Evolutionary conservation across 2,113 vertebrate species (phyloP).

Genomic region (Dendropsophus ebraccatus): DNA sequence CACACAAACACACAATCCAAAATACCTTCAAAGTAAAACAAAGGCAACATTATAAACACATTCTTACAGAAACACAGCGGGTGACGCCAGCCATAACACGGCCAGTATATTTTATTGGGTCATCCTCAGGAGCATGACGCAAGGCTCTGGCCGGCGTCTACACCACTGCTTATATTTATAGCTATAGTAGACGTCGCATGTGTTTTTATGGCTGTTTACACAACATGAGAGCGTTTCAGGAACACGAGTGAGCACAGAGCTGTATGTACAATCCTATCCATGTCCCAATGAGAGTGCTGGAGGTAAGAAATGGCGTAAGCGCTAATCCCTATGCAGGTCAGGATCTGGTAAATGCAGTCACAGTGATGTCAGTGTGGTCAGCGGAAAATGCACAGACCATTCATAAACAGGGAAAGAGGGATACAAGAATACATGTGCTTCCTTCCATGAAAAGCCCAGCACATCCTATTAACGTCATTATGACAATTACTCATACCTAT

Average conservation of each 20-base stretch:
- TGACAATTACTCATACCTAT: conserved; percentile 48
- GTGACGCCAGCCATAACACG: no score
- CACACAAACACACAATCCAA: no score
- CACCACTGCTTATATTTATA: no score
- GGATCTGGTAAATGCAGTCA: neutral
- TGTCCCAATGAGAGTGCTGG: neutral
- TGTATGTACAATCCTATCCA: neutral
- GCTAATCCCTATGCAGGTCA: neutral
- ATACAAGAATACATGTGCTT: conserved; percentile 30
- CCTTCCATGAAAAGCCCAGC: conserved; percentile 48
- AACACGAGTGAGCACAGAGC: neutral
- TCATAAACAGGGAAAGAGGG: conserved; percentile 8
- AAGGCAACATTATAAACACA: no score
- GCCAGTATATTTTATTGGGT: no score
- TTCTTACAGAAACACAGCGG: no score
- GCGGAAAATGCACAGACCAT: neutral
- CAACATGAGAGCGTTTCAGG: neutral
- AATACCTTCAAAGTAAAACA: no score
- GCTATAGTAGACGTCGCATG: no score
- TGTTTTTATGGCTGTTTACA: neutral
- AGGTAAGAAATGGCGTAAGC: neutral
- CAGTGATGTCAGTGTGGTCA: conserved; percentile 20
- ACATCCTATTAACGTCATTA: conserved; percentile 55
- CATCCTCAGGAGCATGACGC: no score
- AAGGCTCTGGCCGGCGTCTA: no score